Percentiles rank a stretch among this genome's conserved stretches.
Evolutionary conservation across 2,113 vertebrate species (phyloP).

Genomic region (Galemys pyrenaicus): DNA sequence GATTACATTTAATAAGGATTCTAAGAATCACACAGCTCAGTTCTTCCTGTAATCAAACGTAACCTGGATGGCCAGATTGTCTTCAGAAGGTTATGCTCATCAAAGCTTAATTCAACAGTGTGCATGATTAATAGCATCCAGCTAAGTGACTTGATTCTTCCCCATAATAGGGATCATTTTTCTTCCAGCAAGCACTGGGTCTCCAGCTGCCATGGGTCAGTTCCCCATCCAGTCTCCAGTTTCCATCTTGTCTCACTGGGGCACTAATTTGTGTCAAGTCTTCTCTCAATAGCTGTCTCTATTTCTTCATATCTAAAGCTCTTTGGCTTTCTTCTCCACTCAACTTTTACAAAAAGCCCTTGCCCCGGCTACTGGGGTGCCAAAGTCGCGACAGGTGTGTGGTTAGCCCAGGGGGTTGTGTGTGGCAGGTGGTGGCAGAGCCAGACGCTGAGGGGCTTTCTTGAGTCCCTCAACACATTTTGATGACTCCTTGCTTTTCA

Average conservation of each 20-base stretch:
- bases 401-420: no score
- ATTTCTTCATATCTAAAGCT: background rate
- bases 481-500: background rate
- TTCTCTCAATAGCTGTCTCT: background rate
- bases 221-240: fast-evolving
- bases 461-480: background rate
- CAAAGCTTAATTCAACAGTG: background rate
- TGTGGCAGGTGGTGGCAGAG: background rate
- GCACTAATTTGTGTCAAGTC: background rate
- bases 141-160: no score
- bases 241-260: background rate
- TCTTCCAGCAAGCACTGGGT: background rate
- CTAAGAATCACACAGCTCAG: background rate
- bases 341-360: background rate
- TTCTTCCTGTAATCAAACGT: background rate
- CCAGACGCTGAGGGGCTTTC: background rate
- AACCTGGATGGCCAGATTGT: background rate
- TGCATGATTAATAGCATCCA: no score
- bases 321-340: background rate
- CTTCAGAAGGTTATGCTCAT: background rate
- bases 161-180: fast-evolving
- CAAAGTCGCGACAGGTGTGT: background rate
- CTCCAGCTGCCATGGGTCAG: background rate
- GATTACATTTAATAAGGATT: no score
- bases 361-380: background rate